Evolutionary conservation across 1,140 invertebrate genomes (phyloP), one percentile per base, ranked within the genome.

Genomic region (Drosophila elegans): DNA sequence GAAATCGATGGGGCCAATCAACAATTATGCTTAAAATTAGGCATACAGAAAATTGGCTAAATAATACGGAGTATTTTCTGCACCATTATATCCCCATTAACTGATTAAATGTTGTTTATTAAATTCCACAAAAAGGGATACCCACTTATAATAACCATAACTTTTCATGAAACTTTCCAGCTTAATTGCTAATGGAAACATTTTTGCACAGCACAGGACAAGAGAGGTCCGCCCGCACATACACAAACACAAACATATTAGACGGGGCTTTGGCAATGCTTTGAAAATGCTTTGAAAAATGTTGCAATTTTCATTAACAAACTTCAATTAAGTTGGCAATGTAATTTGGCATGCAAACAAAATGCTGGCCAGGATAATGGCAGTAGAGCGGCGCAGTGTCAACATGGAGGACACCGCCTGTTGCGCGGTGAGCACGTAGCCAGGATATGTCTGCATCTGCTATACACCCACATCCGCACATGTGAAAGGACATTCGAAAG

Each of bases 291-390:
- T 75, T 78, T 67, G 71, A 56, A 86, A 79, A 88, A 71, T 77
- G 77, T 74, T 80, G 73, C 80, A 80, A 89, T 78, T 89, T 89
- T 89, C 84, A 89, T 89, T 89, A 89, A 89, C 69, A 88, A 88
- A 80, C 84, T 89, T 78, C 84, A 84, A 89, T 89, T 89, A 89
- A 89, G 84, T 82, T 82, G 84, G 68, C 61, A 74, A 89, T 84
- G 83, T 83, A 89, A 89, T 89, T 89, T 89, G 83, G 84, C 84
- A 78, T 69, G 84, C 84, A 89, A 89, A 89, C 84, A 89, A 78
- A 89, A 80, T 84, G 77, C 59, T 78, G 85, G 73, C 73, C 84
- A 89, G 76, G 84, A 89, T 89, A 89, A 84, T 89, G 67, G 72
- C 72, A 69, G 56, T 67, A 61, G 82, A 64, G 81, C 39, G 64